Percentiles rank a stretch among this genome's conserved stretches.
phyloP scores from a whole-genome alignment of 2,888 invertebrate species.

The Rhimphoctona megacephalus region DNA sequence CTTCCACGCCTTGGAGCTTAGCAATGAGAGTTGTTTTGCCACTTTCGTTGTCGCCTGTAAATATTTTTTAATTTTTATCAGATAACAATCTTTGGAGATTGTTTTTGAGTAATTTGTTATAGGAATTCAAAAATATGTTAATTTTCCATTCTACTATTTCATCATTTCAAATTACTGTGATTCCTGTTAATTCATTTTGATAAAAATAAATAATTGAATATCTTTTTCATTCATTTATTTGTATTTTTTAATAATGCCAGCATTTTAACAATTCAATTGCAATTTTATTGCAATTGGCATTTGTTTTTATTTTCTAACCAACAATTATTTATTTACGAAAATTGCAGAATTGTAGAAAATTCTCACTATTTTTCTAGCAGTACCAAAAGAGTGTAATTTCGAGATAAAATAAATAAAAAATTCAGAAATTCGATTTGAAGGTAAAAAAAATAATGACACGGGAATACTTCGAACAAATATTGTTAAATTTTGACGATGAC shows the following conservation, averaged over 20 bases:
- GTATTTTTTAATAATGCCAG: background rate
- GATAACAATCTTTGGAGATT: background rate
- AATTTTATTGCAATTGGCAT: background rate
- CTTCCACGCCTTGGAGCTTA: slow-evolving; percentile 98
- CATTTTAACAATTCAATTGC: background rate
- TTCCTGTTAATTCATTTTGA: background rate
- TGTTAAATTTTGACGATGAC: slow-evolving; percentile 20
- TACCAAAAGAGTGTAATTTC: background rate
- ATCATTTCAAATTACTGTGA: background rate
- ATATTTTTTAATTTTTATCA: background rate
- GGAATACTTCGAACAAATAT: background rate
- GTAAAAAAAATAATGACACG: background rate
- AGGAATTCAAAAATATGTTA: background rate
- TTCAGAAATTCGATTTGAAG: background rate
- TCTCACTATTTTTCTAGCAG: background rate
- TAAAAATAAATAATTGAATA: background rate
- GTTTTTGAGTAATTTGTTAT: background rate
- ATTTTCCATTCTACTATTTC: background rate
- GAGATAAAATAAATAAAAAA: background rate
- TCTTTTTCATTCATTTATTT: background rate
- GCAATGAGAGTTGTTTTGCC: slow-evolving; percentile 99
- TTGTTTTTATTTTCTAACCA: slow-evolving; percentile 8
- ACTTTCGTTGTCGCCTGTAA: slow-evolving; percentile 95
- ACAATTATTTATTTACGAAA: background rate
- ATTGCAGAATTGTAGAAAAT: background rate